These are phyloP conservation scores for Saxicola maurus DNA, from an alignment of 2,797 vertebrate species.

Conservation along the genomic window DNA sequence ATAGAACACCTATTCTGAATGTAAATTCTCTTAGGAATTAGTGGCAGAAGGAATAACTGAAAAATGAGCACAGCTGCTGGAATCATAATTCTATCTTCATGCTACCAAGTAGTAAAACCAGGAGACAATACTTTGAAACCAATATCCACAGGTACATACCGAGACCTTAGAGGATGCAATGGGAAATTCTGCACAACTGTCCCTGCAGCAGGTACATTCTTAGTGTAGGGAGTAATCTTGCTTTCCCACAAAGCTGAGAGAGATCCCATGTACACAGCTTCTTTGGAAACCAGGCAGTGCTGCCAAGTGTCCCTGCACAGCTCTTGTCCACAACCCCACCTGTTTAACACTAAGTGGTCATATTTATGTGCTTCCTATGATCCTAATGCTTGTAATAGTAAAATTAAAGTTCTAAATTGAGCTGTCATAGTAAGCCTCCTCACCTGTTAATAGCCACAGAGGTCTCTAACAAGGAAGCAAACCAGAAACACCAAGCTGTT, in stretches of 20 bases:
- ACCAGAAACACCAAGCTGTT: conserved; percentile 18
- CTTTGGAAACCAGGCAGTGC: neutral
- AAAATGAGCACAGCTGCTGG: neutral
- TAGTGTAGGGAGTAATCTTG: neutral
- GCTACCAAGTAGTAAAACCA: neutral
- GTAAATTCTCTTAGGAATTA: neutral
- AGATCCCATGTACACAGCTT: neutral
- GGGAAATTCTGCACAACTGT: neutral
- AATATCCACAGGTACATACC: neutral
- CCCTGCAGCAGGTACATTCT: fast-evolving
- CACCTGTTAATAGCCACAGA: conserved; percentile 16
- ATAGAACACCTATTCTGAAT: neutral
- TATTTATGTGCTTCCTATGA: neutral
- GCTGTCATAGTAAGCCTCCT: neutral
- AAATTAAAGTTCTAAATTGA: conserved; percentile 48
- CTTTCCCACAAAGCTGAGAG: neutral
- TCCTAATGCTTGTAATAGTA: conserved; percentile 21
- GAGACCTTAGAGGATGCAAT: neutral
- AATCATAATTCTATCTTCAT: neutral
- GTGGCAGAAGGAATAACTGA: neutral
- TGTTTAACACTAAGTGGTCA: conserved; percentile 5
- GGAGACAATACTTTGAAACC: neutral
- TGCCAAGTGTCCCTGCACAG: neutral
- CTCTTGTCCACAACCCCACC: neutral
- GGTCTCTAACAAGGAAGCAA: neutral